These are phyloP conservation scores for Otis tarda DNA, from an alignment of 2,113 vertebrate genomes.

Conservation along the genomic window DNA sequence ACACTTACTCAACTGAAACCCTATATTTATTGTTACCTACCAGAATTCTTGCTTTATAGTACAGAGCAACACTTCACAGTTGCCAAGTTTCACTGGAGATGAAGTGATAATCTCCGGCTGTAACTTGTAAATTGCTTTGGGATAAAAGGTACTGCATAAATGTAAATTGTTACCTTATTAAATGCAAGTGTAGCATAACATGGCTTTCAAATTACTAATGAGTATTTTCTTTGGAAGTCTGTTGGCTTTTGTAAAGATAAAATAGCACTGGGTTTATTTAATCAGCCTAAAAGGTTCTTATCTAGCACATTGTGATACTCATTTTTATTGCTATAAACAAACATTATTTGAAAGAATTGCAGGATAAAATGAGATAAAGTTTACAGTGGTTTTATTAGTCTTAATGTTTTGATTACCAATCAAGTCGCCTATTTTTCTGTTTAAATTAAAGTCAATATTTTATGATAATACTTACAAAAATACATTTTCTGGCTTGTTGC, in stretches of 20 bases:
- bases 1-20: conserved; percentile 1
- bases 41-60: conserved; percentile 27
- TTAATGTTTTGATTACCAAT: background rate
- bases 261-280: background rate
- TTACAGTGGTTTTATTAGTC: background rate
- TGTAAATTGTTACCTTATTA: conserved; percentile 52
- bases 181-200: conserved; percentile 41
- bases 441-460: background rate
- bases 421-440: background rate
- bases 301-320: background rate
- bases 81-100: conserved; percentile 31
- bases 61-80: conserved; percentile 21
- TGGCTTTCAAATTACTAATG: conserved; percentile 45
- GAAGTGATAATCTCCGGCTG: conserved; percentile 61
- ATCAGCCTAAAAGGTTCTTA: background rate
- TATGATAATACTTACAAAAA: background rate
- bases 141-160: conserved; percentile 56
- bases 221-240: conserved; percentile 33
- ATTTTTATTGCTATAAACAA: conserved; percentile 17
- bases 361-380: background rate
- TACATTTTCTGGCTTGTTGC: background rate
- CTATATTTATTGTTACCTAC: conserved; percentile 41
- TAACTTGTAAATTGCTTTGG: conserved; percentile 63
- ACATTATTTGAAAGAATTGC: background rate
- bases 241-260: conserved; percentile 4